A percentile compares a stretch with the other conserved stretches of the same genome.
Evolutionary conservation across 2,888 invertebrate genomes (phyloP).

Genomic region (Scaptomyza polygonia): DNA sequence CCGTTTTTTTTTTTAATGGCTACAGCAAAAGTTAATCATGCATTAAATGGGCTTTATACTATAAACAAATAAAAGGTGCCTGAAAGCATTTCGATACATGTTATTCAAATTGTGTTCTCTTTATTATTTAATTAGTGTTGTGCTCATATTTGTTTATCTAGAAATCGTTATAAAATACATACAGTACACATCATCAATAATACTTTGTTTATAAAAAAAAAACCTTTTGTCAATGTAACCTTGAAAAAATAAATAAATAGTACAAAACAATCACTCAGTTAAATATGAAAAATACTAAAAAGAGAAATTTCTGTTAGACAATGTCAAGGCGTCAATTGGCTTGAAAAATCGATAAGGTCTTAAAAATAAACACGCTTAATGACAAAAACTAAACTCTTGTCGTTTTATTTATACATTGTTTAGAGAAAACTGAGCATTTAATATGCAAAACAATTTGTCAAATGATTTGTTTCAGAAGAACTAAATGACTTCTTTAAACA

Average conservation of each 20-base stretch:
- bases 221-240: not conserved
- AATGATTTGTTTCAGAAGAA: too few relatives aligned
- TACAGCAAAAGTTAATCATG: not conserved
- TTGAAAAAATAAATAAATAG: constrained; percentile 10
- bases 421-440: too few relatives aligned
- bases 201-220: constrained; percentile 11
- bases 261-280: not conserved
- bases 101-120: not conserved
- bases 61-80: not conserved
- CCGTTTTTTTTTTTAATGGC: constrained; percentile 2
- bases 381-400: too few relatives aligned
- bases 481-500: not conserved
- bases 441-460: too few relatives aligned
- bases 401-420: too few relatives aligned
- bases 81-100: not conserved
- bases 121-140: not conserved
- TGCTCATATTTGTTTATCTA: constrained; percentile 2
- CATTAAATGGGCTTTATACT: not conserved
- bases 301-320: constrained; percentile 27
- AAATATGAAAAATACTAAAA: constrained; percentile 13
- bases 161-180: constrained; percentile 1
- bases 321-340: too few relatives aligned
- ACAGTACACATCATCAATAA: constrained; percentile 20
- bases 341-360: too few relatives aligned
- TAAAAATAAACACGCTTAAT: too few relatives aligned